phyloP scores from a whole-genome alignment of 1,140 invertebrate species.

The Meloidogyne chitwoodi region DNA sequence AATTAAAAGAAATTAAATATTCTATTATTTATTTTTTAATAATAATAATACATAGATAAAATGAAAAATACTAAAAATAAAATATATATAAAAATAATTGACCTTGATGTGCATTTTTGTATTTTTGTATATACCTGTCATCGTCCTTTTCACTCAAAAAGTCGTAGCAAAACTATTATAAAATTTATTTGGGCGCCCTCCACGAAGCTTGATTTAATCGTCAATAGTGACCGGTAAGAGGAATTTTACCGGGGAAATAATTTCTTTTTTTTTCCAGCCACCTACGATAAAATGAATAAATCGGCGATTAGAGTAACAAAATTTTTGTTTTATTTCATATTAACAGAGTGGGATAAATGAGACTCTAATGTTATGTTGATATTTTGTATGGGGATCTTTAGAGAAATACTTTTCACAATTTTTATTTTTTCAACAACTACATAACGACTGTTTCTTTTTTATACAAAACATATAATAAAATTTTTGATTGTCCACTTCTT shows the following conservation, averaged over 20 bases:
- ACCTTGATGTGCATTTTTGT: neutral
- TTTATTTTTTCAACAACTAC: neutral
- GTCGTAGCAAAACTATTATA: neutral
- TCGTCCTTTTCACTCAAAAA: neutral
- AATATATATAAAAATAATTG: neutral
- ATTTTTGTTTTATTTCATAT: too few species aligned
- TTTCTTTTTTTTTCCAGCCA: too few species aligned
- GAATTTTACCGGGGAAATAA: neutral
- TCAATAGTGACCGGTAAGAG: neutral
- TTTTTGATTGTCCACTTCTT: neutral
- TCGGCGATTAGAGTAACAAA: too few species aligned
- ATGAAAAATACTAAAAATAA: neutral
- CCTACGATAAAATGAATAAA: too few species aligned
- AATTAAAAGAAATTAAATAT: too few species aligned
- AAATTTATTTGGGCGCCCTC: neutral
- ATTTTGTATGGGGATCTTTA: too few species aligned
- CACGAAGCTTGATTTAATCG: neutral
- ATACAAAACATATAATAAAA: neutral
- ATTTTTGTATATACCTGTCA: neutral
- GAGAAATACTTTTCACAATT: neutral
- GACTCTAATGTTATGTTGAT: too few species aligned
- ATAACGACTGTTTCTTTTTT: neutral
- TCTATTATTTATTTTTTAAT: neutral
- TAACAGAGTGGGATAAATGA: too few species aligned
- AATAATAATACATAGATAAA: neutral